Evolutionary conservation across 1,140 invertebrate genomes (phyloP), one percentile per base, ranked within the genome.

Genomic region (Gyrodactylus salaris): DNA sequence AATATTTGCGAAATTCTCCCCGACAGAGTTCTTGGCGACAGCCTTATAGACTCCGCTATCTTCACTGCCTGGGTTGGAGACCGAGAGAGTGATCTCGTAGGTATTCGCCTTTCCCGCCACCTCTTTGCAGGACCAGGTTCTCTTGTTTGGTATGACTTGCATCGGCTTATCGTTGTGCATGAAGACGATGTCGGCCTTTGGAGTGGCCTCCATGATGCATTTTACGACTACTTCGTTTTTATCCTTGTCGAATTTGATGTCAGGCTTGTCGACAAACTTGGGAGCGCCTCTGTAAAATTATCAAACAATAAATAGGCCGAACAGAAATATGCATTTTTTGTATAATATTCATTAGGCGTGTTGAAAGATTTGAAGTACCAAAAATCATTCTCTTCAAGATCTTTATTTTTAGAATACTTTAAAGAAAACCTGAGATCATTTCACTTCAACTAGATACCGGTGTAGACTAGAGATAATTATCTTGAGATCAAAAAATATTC

Each of bases 1-100:
- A 83, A 99, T 97, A 84, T 97, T 99, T 76, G 94, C 94, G 85
- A 97, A 98, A 82, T 90, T 94, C 85, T 98, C 93, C 81, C 94
- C 94, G 80, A 87, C 88, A 80, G 87, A 86, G 86, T 99, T 99
- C 83, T 91, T 89, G 75, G 93, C 94, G 82, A 95, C 97, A 84
- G 92, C 97, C 78, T 92, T 86, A 83, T 97, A 99, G 81, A 91
- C 90, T 75, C 94, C 94, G 76, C 91, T 92, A 81, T 99, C 94
- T 78, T 88, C 87, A 78, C 87, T 87, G 73, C 88, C 89, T 25
- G 94, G 93, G 82, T 89, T 89, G 78, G 86, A 86, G 77, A 94
- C 91, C 84, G 91, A 88, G 78, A 96, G 85, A 26, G 87, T 88
- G 54, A 94, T 85, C 76, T 89, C 84, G 80, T 89, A 95, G 54